phyloP scores from a whole-genome alignment of 2,797 vertebrate genomes.

The Oreochromis mossambicus region DNA sequence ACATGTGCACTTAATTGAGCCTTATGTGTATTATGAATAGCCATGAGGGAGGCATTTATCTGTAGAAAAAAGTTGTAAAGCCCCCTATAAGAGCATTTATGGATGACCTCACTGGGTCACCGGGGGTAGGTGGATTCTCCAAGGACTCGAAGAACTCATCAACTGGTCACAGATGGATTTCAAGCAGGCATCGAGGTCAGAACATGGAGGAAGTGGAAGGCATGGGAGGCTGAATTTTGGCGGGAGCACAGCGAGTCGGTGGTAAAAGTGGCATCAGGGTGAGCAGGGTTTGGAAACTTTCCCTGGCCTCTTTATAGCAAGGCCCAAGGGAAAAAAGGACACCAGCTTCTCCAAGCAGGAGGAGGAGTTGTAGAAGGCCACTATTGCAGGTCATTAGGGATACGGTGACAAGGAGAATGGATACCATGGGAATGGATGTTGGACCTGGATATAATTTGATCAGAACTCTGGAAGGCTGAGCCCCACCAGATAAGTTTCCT shows the following conservation, averaged over 20 bases:
- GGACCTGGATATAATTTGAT: neutral
- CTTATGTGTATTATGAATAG: neutral
- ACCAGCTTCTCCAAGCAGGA: neutral
- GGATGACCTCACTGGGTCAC: neutral
- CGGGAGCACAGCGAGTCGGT: neutral
- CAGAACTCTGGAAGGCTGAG: too few relatives aligned
- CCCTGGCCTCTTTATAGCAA: neutral
- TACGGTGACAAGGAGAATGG: neutral
- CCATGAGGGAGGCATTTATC: neutral
- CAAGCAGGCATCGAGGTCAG: neutral
- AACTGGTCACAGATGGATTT: neutral
- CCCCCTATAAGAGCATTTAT: neutral
- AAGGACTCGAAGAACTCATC: neutral
- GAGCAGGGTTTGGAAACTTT: neutral
- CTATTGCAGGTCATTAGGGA: neutral
- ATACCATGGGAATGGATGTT: neutral
- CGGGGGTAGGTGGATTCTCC: neutral
- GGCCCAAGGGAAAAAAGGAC: neutral
- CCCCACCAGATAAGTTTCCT: neutral
- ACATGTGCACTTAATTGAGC: neutral
- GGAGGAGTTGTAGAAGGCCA: neutral
- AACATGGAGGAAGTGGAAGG: neutral
- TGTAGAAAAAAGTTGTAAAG: neutral
- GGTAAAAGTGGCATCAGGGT: neutral
- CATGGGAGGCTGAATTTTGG: neutral